These are phyloP conservation scores for Acleris cristana DNA, from an alignment of 2,888 invertebrate species.

Conservation along the genomic window DNA sequence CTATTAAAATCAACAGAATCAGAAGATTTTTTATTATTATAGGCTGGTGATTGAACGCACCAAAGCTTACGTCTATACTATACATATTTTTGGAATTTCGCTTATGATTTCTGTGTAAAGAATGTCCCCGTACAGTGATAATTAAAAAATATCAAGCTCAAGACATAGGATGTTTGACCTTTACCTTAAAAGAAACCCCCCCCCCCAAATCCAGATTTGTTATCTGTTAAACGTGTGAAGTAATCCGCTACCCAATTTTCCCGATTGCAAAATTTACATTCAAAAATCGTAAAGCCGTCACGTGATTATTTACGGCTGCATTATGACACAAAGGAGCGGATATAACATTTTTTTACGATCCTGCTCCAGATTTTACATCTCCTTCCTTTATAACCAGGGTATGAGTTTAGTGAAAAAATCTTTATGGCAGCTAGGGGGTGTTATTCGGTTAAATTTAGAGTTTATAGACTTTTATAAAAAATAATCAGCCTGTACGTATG, in stretches of 20 bases:
- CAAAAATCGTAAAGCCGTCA: conserved; percentile 36
- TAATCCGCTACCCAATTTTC: conserved; percentile 32
- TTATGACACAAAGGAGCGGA: conserved; percentile 37
- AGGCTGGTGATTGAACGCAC: no score
- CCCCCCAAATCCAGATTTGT: not conserved
- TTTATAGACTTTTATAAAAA: no score
- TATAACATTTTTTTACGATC: conserved; percentile 35
- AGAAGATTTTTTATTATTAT: no score
- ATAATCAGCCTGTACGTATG: no score
- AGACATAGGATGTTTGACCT: no score
- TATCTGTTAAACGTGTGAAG: conserved; percentile 20
- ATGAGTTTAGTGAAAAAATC: conserved; percentile 32
- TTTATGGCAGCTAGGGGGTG: conserved; percentile 18
- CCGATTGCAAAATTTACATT: conserved; percentile 37
- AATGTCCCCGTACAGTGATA: no score
- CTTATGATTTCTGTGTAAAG: no score
- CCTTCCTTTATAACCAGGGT: conserved; percentile 31
- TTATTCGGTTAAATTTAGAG: not conserved
- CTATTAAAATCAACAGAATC: no score
- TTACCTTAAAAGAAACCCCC: no score
- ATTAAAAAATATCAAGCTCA: no score
- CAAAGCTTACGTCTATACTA: no score
- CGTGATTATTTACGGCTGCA: conserved; percentile 35
- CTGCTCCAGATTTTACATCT: conserved; percentile 34
- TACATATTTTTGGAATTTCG: no score